Percentiles rank a stretch among this genome's conserved stretches.
These are phyloP conservation scores for Lordiphosa stackelbergi DNA, from an alignment of 1,140 invertebrate species.

Conservation along the genomic window DNA sequence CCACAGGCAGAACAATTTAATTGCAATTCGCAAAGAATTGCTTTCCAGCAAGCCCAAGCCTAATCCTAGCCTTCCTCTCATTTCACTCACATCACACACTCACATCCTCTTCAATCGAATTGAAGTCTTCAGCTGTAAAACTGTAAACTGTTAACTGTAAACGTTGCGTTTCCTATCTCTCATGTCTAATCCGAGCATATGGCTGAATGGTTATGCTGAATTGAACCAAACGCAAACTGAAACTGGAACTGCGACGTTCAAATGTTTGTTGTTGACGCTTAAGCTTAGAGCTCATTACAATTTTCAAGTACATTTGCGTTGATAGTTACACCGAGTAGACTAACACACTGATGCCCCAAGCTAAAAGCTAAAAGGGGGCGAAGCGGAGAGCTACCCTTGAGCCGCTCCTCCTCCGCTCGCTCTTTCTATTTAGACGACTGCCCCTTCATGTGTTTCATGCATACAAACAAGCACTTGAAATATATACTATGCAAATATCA, in stretches of 20 bases:
- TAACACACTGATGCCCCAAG: constrained; percentile 13
- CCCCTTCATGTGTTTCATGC: constrained; percentile 42
- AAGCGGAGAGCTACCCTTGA: too few relatives aligned
- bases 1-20: too few relatives aligned
- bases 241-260: constrained; percentile 31
- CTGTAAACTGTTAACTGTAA: constrained; percentile 49
- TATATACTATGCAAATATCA: constrained; percentile 74
- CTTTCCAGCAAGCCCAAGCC: background rate
- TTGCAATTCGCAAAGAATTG: constrained; percentile 3
- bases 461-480: constrained; percentile 71
- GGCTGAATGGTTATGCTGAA: constrained; percentile 48
- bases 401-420: background rate
- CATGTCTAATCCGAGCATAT: constrained; percentile 64
- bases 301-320: constrained; percentile 76
- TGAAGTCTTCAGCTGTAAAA: constrained; percentile 32
- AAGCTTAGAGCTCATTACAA: constrained; percentile 74
- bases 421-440: background rate
- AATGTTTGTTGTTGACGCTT: constrained; percentile 74
- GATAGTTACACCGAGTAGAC: constrained; percentile 64
- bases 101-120: constrained; percentile 34
- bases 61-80: too few relatives aligned
- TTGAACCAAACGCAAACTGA: constrained; percentile 16
- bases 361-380: constrained; percentile 8
- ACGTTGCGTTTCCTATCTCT: constrained; percentile 15
- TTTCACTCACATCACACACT: background rate